phyloP scores from a whole-genome alignment of 2,888 invertebrate genomes.

The Abscondita cerata region DNA sequence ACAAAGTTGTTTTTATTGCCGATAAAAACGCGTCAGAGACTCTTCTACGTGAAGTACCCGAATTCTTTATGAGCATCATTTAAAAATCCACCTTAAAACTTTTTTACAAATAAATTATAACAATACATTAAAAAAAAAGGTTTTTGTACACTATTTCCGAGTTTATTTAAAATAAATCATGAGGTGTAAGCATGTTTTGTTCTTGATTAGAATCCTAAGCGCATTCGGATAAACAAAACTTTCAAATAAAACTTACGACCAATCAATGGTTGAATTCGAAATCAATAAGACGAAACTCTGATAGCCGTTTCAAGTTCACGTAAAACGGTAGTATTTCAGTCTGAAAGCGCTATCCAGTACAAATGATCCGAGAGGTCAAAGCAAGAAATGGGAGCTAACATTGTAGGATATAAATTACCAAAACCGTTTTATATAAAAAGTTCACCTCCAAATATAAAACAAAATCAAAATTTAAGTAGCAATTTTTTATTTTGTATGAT shows the following conservation, averaged over 20 bases:
- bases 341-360: conserved; percentile 52
- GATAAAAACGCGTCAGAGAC: conserved; percentile 6
- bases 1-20: conserved; percentile 26
- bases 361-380: conserved; percentile 53
- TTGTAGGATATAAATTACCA: conserved; percentile 49
- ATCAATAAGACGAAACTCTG: conserved; percentile 50
- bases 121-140: too few species aligned
- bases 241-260: conserved; percentile 37
- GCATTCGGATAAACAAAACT: conserved; percentile 21
- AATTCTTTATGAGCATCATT: too few species aligned
- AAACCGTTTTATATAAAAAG: conserved; percentile 49
- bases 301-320: conserved; percentile 51
- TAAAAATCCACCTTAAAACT: too few species aligned
- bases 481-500: conserved; percentile 24
- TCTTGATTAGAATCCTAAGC: too few species aligned
- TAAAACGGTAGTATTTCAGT: conserved; percentile 53
- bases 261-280: conserved; percentile 47
- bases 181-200: too few species aligned
- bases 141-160: too few species aligned
- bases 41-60: conserved; percentile 11
- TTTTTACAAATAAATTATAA: too few species aligned
- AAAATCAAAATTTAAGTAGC: conserved; percentile 24
- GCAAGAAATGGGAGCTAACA: conserved; percentile 47
- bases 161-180: too few species aligned
- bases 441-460: conserved; percentile 41